Conservation (phyloP, 2,113 vertebrate genomes). For the Kryptolebias marmoratus region DNA sequence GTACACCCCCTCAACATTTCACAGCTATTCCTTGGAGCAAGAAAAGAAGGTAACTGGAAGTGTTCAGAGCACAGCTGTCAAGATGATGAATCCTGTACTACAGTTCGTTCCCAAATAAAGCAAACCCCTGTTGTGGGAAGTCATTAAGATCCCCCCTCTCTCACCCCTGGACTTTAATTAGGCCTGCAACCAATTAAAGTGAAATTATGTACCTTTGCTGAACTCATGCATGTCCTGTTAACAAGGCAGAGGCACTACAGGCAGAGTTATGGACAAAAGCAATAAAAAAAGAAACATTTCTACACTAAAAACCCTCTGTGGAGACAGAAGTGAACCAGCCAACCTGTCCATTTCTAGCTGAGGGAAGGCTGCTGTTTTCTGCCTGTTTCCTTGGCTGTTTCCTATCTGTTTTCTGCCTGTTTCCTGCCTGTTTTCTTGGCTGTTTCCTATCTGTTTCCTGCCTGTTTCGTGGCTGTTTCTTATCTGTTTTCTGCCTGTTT, state of each 20-base stretch:
- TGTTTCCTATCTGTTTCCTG: too few relatives aligned
- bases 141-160: constrained; percentile 44
- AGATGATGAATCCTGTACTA: background rate
- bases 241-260: constrained; percentile 3
- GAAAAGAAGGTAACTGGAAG: background rate
- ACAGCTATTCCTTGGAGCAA: background rate
- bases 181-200: constrained; percentile 13
- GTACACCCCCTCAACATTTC: background rate
- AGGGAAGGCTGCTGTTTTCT: too few relatives aligned
- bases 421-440: too few relatives aligned
- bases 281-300: background rate
- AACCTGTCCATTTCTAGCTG: too few relatives aligned
- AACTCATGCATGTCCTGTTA: constrained; percentile 15
- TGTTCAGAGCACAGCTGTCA: background rate
- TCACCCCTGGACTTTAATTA: constrained; percentile 22
- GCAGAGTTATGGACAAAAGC: background rate
- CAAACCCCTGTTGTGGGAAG: constrained; percentile 5
- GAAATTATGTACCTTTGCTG: constrained; percentile 4
- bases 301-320: background rate
- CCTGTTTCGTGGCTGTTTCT: too few relatives aligned
- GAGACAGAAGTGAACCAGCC: background rate
- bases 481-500: too few relatives aligned
- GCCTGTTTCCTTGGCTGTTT: too few relatives aligned
- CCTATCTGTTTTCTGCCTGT: too few relatives aligned
- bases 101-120: constrained; percentile 11